Base-by-base conservation (phyloP, 35 echinoderm and acorn worm genomes). In the Amphiura filiformis region DNA sequence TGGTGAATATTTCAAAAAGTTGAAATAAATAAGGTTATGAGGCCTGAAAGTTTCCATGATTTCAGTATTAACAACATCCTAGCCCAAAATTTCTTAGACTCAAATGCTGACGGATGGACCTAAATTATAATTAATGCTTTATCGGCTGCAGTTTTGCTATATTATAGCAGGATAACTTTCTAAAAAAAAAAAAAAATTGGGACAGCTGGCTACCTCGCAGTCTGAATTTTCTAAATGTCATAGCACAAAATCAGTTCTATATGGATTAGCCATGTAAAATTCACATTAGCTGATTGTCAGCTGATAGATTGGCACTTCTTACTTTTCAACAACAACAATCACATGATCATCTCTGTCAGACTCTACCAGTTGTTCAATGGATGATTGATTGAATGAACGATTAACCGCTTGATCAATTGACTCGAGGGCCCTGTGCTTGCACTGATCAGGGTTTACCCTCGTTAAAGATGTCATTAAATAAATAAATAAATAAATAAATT, bases 261-360 rank as follows among this genome's bases (percentile, higher is more conserved):
- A 11, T 52, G 7, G 44, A 20, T 11, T 11, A 52, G 44, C 7
- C 44, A 11, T 7, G 20, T 11, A 52, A 11, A 11, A 11, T 52
- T 7, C 20, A 11, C 44, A 52, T 11, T 52, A 52, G 20, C n/a
- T n/a, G n/a, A n/a, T n/a, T n/a, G n/a, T n/a, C n/a, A n/a, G n/a
- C n/a, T n/a, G n/a, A n/a, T n/a, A 52, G 20, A 52, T 20, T 52
- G 20, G 7, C 7, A 52, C 44, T 11, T 52, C 44, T 11, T 78
- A 94, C 92, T 88, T 94, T 34, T 90, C 79, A 80, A 61, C 47
- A 13, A 88, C 92, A 7, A 94, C 92, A 87, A 90, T 88, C 12
- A 94, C 84, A 80, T 94, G 92, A 80, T 89, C 84, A 33, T 81
- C 78, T 0, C 92, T 88, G 56, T 94, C 90, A 31, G 93, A 82